Evolutionary conservation across 2,113 vertebrate species (phyloP).

Genomic region (Nipponia nippon): DNA sequence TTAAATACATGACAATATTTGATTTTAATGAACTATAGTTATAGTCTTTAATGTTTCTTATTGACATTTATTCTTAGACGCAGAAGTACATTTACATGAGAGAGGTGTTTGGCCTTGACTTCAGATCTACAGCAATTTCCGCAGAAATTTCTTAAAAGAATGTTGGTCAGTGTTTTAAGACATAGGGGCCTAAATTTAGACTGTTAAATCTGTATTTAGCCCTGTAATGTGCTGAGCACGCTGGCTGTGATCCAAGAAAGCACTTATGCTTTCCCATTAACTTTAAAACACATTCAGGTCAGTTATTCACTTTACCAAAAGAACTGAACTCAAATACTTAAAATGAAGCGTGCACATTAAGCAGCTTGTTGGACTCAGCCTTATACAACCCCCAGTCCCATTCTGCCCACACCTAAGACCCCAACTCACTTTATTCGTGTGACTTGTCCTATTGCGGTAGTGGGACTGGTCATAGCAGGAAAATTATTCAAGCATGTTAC

Average conservation of each 20-base stretch:
- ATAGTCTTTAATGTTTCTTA: neutral
- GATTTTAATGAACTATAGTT: neutral
- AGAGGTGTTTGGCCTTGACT: neutral
- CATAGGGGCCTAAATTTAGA: conserved; percentile 40
- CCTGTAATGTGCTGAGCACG: neutral
- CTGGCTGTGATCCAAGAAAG: conserved; percentile 37
- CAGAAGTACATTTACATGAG: neutral
- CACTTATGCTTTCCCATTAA: conserved; percentile 32
- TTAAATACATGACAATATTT: neutral
- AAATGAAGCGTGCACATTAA: neutral
- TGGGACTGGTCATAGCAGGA: neutral
- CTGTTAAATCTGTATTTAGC: conserved; percentile 35
- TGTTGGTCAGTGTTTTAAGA: conserved; percentile 37
- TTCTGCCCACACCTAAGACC: neutral
- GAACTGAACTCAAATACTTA: neutral
- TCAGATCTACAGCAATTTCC: conserved; percentile 12
- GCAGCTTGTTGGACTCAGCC: neutral
- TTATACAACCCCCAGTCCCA: neutral
- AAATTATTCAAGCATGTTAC: neutral
- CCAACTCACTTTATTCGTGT: neutral
- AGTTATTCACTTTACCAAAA: conserved; percentile 35
- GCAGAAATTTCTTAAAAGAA: conserved; percentile 33
- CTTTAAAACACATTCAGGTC: conserved; percentile 9
- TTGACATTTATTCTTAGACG: neutral
- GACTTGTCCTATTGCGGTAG: neutral